These are phyloP conservation scores for Notocelia uddmanniana DNA, from an alignment of 2,888 invertebrate species.

Conservation along the genomic window DNA sequence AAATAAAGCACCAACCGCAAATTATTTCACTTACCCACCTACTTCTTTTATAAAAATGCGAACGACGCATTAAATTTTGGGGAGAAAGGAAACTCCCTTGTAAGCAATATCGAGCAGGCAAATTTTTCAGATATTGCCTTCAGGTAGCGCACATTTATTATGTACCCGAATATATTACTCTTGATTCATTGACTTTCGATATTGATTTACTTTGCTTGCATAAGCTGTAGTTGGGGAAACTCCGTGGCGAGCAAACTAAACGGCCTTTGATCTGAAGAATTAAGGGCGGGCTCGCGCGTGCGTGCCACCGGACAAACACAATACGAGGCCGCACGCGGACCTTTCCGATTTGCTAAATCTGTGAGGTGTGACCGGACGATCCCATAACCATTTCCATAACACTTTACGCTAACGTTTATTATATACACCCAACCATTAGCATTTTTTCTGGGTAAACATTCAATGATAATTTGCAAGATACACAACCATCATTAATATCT, in stretches of 20 bases:
- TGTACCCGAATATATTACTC: slow-evolving; percentile 87
- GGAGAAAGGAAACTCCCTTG: slow-evolving; percentile 86
- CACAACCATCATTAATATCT: slow-evolving; percentile 60
- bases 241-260: slow-evolving; percentile 65
- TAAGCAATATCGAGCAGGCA: slow-evolving; percentile 86
- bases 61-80: slow-evolving; percentile 86
- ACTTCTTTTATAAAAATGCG: slow-evolving; percentile 84
- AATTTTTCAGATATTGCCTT: slow-evolving; percentile 87
- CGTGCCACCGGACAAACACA: slow-evolving; percentile 57
- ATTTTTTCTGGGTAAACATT: slow-evolving; percentile 37
- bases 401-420: slow-evolving; percentile 36
- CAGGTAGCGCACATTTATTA: slow-evolving; percentile 87
- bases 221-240: slow-evolving; percentile 79
- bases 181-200: slow-evolving; percentile 86
- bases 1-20: slow-evolving; percentile 84
- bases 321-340: slow-evolving; percentile 48
- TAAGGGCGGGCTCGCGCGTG: slow-evolving; percentile 60
- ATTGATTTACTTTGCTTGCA: slow-evolving; percentile 86
- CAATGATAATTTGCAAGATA: slow-evolving; percentile 44
- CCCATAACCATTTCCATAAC: slow-evolving; percentile 39
- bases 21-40: slow-evolving; percentile 86
- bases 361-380: slow-evolving; percentile 41
- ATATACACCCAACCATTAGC: slow-evolving; percentile 15
- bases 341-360: slow-evolving; percentile 39
- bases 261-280: slow-evolving; percentile 71